Conservation (phyloP, 2,888 invertebrate species). For the Auanema freiburgensis region DNA sequence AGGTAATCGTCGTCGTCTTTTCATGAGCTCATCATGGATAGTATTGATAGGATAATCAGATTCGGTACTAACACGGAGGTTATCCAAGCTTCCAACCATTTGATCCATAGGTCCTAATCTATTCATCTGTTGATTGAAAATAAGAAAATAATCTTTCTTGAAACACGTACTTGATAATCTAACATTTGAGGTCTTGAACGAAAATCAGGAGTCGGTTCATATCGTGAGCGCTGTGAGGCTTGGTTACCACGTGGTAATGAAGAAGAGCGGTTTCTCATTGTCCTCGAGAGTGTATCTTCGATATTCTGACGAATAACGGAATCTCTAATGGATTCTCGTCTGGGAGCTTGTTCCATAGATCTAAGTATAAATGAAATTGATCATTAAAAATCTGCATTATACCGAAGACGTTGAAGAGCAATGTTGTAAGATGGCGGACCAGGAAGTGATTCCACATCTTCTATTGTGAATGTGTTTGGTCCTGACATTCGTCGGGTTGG, state of each 20-base stretch:
- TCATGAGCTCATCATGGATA: conserved; percentile 20
- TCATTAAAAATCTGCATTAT: background rate
- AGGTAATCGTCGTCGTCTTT: conserved; percentile 33
- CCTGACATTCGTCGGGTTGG: conserved; percentile 26
- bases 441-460: conserved; percentile 35
- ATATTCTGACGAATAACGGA: conserved; percentile 43
- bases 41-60: background rate
- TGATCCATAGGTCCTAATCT: conserved; percentile 17
- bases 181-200: background rate
- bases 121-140: background rate
- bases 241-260: conserved; percentile 40
- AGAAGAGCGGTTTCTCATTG: conserved; percentile 44
- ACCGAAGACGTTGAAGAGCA: conserved; percentile 34
- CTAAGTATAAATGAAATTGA: conserved; percentile 15
- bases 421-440: conserved; percentile 46
- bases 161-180: conserved; percentile 3
- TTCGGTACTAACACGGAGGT: conserved; percentile 28
- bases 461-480: conserved; percentile 32
- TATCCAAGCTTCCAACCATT: conserved; percentile 39
- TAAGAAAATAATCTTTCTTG: too few relatives aligned
- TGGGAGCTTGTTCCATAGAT: conserved; percentile 20
- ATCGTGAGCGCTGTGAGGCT: conserved; percentile 12
- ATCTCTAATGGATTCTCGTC: conserved; percentile 39
- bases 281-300: conserved; percentile 32
- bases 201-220: conserved; percentile 5